Evolutionary conservation across 2,113 vertebrate species (phyloP).

Genomic region (Siniperca chuatsi): DNA sequence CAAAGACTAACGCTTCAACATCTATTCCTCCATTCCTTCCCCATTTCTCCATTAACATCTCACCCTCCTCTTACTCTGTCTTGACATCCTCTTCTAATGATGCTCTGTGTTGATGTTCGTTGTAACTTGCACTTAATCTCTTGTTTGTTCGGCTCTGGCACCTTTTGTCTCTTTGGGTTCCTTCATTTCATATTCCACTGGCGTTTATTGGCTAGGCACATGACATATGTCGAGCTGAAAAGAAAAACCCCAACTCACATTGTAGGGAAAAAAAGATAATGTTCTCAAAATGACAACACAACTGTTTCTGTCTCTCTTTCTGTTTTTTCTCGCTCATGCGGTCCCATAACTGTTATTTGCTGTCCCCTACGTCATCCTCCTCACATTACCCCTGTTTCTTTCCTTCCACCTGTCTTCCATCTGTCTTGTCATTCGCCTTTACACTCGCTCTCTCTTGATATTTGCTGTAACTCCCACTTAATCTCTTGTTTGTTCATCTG

Average conservation of each 20-base stretch:
- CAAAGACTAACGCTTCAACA: conserved; percentile 29
- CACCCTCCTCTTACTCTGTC: conserved; percentile 9
- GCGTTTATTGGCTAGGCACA: background rate
- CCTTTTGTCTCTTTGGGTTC: conserved; percentile 27
- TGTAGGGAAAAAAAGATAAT: background rate
- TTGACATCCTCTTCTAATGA: conserved; percentile 39
- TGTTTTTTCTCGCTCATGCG: background rate
- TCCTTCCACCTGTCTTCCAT: conserved; percentile 12
- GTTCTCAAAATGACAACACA: conserved; percentile 12
- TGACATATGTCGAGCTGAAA: background rate
- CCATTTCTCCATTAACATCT: conserved; percentile 34
- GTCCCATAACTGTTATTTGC: conserved; percentile 23
- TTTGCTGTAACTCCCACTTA: conserved; percentile 54
- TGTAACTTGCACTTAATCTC: conserved; percentile 36
- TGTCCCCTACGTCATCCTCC: background rate
- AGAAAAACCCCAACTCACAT: background rate
- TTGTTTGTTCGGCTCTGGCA: conserved; percentile 18
- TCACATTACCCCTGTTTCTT: background rate
- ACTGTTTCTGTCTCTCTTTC: conserved; percentile 5
- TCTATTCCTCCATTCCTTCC: conserved; percentile 3
- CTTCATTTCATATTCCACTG: conserved; percentile 10
- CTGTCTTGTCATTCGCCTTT: conserved; percentile 37
- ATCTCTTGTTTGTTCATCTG: conserved; percentile 63
- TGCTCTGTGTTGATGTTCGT: conserved; percentile 38
- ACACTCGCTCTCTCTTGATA: conserved; percentile 24